phyloP scores from a whole-genome alignment of 1,140 invertebrate species.

The Lycorma delicatula region DNA sequence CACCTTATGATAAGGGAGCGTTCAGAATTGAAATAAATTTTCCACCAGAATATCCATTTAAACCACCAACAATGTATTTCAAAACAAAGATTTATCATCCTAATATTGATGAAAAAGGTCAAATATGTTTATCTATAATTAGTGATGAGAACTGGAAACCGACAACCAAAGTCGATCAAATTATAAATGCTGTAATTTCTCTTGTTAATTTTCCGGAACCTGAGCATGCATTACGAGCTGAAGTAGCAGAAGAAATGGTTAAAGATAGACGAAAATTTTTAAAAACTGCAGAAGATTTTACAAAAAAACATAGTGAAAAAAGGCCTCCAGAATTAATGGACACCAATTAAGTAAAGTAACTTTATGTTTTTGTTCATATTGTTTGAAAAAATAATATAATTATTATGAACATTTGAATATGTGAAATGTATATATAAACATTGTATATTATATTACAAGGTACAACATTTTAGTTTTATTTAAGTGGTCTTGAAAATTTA shows the following conservation, averaged over 20 bases:
- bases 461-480: too few relatives aligned
- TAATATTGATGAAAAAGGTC: constrained; percentile 63
- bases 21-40: not conserved
- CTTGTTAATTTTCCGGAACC: not conserved
- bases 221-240: not conserved
- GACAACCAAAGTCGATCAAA: not conserved
- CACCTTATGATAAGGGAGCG: not conserved
- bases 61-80: constrained; percentile 59
- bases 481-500: too few relatives aligned
- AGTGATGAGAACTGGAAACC: not conserved
- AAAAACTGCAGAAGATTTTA: not conserved
- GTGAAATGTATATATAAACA: too few relatives aligned
- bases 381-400: too few relatives aligned
- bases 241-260: not conserved
- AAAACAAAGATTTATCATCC: constrained; percentile 66
- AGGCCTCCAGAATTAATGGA: too few relatives aligned
- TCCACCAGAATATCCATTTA: constrained; percentile 13
- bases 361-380: too few relatives aligned
- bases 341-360: too few relatives aligned
- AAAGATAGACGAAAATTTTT: not conserved
- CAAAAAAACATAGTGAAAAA: not conserved
- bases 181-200: not conserved
- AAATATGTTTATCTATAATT: constrained; percentile 44
- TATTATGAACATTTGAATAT: too few relatives aligned
- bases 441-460: too few relatives aligned